Conservation (phyloP, 1,140 invertebrate genomes). For the Anastrepha obliqua region DNA sequence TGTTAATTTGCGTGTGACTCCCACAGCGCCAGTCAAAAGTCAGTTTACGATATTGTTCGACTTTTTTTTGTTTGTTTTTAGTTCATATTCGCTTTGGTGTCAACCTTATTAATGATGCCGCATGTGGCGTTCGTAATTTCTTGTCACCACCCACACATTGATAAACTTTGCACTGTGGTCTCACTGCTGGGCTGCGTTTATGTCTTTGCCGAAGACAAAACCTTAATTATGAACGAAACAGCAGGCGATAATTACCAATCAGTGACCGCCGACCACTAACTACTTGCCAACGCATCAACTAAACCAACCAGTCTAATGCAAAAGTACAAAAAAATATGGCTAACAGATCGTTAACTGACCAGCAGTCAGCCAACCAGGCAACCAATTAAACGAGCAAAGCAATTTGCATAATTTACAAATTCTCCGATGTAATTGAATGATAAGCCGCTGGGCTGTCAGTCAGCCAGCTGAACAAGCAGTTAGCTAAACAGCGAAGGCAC, state of each 20-base stretch:
- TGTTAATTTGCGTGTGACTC: neutral
- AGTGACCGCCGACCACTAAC: neutral
- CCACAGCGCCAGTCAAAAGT: neutral
- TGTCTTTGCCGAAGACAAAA: conserved; percentile 6
- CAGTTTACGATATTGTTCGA: neutral
- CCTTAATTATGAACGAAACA: conserved; percentile 27
- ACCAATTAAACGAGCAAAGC: conserved; percentile 32
- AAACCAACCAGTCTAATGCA: neutral
- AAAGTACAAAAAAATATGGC: neutral
- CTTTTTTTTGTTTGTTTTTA: too few species aligned
- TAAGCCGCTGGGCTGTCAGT: neutral
- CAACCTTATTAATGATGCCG: conserved; percentile 8
- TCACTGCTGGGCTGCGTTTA: neutral
- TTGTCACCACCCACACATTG: neutral
- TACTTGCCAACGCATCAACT: neutral
- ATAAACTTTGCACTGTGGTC: neutral
- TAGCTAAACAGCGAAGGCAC: neutral
- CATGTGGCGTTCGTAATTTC: conserved; percentile 8
- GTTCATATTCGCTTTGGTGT: neutral
- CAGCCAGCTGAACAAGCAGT: neutral
- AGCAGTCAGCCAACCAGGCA: neutral
- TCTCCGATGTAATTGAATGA: conserved; percentile 35
- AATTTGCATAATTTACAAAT: conserved; percentile 52
- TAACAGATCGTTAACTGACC: neutral
- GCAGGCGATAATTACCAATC: conserved; percentile 40